phyloP scores from a whole-genome alignment of 2,888 invertebrate species.

The Fragum whitleyi region DNA sequence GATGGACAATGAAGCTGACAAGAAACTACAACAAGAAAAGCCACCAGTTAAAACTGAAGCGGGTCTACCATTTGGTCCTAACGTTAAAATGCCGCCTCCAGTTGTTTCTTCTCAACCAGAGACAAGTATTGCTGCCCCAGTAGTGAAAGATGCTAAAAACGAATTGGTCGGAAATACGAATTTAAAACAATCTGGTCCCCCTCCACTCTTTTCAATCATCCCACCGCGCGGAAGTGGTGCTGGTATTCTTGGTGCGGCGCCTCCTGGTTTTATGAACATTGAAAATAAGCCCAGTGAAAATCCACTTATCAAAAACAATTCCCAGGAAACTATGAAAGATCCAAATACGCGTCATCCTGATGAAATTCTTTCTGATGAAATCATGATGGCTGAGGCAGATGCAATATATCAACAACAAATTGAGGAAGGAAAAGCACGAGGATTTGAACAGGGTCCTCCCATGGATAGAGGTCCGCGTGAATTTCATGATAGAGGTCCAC shows the following conservation, averaged over 20 bases:
- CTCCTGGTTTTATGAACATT: neutral
- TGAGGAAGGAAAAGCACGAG: neutral
- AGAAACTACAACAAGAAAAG: slow-evolving; percentile 38
- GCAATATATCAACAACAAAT: neutral
- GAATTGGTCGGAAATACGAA: no score
- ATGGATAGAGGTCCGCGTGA: neutral
- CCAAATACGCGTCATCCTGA: neutral
- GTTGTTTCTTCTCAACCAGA: neutral
- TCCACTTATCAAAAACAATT: neutral
- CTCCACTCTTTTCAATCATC: slow-evolving; percentile 41
- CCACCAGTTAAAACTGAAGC: neutral
- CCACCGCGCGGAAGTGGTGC: slow-evolving; percentile 10
- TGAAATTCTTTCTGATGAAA: neutral
- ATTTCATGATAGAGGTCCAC: neutral
- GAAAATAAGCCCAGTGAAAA: neutral
- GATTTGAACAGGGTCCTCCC: neutral
- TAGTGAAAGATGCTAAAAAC: neutral
- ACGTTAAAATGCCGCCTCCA: neutral
- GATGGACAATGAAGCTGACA: slow-evolving; percentile 47
- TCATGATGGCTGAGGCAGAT: neutral
- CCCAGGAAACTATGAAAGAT: neutral
- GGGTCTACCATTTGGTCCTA: neutral
- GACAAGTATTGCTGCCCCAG: neutral
- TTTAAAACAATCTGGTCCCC: neutral
- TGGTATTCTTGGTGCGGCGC: slow-evolving; percentile 38